A percentile compares a stretch with the other conserved stretches of the same genome.
Conservation (phyloP, 2,797 vertebrate genomes). For the Clamator glandarius region DNA sequence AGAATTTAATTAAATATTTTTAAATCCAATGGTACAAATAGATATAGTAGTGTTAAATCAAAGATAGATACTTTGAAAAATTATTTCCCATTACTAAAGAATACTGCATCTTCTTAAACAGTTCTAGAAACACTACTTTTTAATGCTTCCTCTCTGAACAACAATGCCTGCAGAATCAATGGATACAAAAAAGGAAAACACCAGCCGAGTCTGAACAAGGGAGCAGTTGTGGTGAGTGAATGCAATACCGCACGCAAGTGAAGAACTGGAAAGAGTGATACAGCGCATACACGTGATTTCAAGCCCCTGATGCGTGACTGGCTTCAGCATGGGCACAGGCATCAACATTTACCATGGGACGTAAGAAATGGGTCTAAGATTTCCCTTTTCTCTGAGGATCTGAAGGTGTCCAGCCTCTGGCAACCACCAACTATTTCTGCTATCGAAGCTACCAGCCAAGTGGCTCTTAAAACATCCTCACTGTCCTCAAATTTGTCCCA, state of each 20-base stretch:
- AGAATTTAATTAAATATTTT: background rate
- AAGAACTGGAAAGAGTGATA: background rate
- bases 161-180: background rate
- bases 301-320: background rate
- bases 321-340: background rate
- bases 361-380: background rate
- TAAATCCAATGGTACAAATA: background rate
- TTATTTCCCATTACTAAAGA: background rate
- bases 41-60: background rate
- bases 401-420: background rate
- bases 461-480: background rate
- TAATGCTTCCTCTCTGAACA: background rate
- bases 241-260: background rate
- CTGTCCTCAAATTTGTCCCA: background rate
- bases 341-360: background rate
- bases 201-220: background rate
- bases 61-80: background rate
- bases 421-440: background rate
- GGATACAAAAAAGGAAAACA: background rate
- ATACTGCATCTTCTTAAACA: background rate
- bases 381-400: background rate
- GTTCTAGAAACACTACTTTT: background rate
- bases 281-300: accelerated
- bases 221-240: background rate
- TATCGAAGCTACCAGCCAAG: background rate